Base-by-base conservation (phyloP, 53 echinoderm and acorn worm species). In the Arbacia lixula region DNA sequence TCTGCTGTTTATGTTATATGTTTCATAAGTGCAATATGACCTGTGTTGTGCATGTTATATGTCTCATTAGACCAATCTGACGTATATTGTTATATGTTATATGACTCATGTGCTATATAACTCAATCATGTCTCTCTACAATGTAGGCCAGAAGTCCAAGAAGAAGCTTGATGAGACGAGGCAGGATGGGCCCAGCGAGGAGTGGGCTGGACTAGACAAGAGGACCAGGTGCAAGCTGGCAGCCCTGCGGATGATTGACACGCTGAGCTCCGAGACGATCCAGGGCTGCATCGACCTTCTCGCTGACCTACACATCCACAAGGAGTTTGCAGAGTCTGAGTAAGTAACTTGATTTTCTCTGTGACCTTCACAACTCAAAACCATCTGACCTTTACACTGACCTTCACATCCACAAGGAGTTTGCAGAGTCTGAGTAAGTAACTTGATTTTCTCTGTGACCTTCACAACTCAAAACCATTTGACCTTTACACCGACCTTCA, bases 271-370 rank as follows among this genome's bases (percentile, higher is more conserved):
- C 1, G 94, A 97, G 72, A 97, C 97, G 20, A 90, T 97, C 33
- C 89, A 94, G 60, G 97, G 97, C 2, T 97, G 97, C 43, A 86
- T 94, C 34, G 85, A 90, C 71, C 92, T 97, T 32, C 89, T 97
- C 1, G 91, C 92, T 22, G 97, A 97, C 33, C 88, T 97, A 17
- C 92, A 97, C 65, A 88, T 90, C 16, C 76, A 89, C 49, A 89
- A 90, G 53, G 97, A 93, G 53, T 92, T 97, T 76, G 91, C 90
- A 1, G 97, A 97, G 66, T 97, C 97, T 31, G 97, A 97, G 97
- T 97, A 75, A 94, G 75, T 75, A 3, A 26, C 25, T 42, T 2
- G 71, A 71, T n/a, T n/a, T n/a, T n/a, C n/a, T n/a, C n/a, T n/a
- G n/a, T n/a, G n/a, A n/a, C n/a, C n/a, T n/a, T n/a, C n/a, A n/a